Conservation (phyloP, 2,797 vertebrate genomes). For the Melanotaenia maccullochi region DNA sequence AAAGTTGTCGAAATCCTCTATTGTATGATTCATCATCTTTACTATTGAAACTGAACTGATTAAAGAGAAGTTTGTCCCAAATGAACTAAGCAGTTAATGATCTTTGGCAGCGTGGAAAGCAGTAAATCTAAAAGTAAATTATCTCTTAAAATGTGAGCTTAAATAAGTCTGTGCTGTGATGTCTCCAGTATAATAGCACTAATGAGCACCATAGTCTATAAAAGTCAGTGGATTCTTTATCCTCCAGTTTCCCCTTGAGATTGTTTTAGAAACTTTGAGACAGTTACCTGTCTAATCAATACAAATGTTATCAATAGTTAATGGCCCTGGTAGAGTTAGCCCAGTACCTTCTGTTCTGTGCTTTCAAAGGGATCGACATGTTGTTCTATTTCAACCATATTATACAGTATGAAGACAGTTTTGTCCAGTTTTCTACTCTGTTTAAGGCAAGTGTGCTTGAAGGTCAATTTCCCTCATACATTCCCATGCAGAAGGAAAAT, state of each 20-base stretch:
- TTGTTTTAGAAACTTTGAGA: constrained; percentile 30
- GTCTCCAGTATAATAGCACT: constrained; percentile 20
- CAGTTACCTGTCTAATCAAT: constrained; percentile 29
- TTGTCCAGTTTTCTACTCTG: constrained; percentile 12
- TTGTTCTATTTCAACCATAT: constrained; percentile 7
- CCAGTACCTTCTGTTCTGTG: not conserved
- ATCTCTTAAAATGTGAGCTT: constrained; percentile 26
- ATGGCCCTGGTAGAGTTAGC: constrained; percentile 28
- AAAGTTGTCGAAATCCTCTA: not conserved
- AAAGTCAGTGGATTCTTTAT: constrained; percentile 24
- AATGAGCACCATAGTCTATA: constrained; percentile 32
- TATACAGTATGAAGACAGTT: constrained; percentile 2
- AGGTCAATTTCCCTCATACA: constrained; percentile 18
- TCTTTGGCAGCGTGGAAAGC: constrained; percentile 8
- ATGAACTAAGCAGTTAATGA: constrained; percentile 24
- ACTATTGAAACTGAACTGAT: constrained; percentile 43
- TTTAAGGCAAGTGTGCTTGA: constrained; percentile 17
- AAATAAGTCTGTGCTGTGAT: constrained; percentile 14
- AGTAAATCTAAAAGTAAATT: constrained; percentile 5
- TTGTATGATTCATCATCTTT: constrained; percentile 11
- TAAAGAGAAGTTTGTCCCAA: constrained; percentile 25
- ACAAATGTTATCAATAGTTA: constrained; percentile 44
- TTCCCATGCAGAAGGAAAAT: not conserved
- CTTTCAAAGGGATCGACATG: constrained; percentile 18
- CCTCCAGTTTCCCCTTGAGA: constrained; percentile 23